These are phyloP conservation scores for Notamacropus eugenii DNA, from an alignment of 2,797 vertebrate genomes.

Conservation along the genomic window DNA sequence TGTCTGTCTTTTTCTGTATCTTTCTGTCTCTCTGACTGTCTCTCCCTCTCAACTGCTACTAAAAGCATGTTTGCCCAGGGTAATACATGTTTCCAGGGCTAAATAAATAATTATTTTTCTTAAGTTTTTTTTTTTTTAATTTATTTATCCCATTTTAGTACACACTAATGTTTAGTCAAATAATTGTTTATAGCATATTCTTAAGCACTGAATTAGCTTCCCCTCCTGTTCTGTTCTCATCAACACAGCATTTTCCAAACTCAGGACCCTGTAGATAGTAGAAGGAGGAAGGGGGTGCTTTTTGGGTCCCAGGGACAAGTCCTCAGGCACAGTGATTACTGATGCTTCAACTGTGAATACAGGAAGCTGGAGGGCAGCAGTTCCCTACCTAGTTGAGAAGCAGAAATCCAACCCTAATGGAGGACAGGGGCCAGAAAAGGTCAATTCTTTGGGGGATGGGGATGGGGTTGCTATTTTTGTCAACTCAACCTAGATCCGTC, in stretches of 20 bases:
- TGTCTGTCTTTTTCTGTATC: not conserved
- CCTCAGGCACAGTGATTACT: not conserved
- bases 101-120: slow-evolving; percentile 53
- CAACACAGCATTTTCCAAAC: not conserved
- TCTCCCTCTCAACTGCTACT: not conserved
- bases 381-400: slow-evolving; percentile 42
- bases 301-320: not conserved
- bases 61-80: slow-evolving; percentile 37
- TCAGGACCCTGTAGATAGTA: not conserved
- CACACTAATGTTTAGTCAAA: slow-evolving; percentile 66
- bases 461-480: slow-evolving; percentile 14
- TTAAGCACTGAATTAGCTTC: slow-evolving; percentile 45
- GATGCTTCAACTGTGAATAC: slow-evolving; percentile 37
- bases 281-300: not conserved
- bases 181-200: slow-evolving; percentile 21
- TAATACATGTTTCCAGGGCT: slow-evolving; percentile 37
- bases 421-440: not conserved
- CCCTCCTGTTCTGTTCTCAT: not conserved
- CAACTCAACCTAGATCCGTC: not conserved
- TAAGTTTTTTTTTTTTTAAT: slow-evolving; percentile 13
- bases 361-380: slow-evolving; percentile 33
- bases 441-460: not conserved
- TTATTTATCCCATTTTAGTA: slow-evolving; percentile 41
- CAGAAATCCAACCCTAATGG: not conserved
- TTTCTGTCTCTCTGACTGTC: not conserved